Conservation (phyloP, 2,113 vertebrate genomes). For the Nothoprocta perdicaria region DNA sequence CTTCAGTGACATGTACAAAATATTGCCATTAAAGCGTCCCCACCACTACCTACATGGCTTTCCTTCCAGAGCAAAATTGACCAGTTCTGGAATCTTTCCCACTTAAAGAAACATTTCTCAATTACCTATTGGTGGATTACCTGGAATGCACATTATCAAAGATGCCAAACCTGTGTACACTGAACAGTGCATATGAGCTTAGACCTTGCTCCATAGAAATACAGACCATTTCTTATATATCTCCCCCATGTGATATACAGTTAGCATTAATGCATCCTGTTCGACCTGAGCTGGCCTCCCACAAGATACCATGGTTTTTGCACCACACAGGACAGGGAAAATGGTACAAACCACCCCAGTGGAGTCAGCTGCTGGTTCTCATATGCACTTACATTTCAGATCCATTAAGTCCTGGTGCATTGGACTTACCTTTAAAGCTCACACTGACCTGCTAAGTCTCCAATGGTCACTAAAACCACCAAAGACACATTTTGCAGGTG, state of each 20-base stretch:
- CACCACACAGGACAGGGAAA: neutral
- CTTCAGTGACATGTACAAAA: neutral
- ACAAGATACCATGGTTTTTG: neutral
- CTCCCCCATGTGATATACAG: neutral
- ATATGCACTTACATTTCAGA: neutral
- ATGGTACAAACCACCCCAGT: neutral
- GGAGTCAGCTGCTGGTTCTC: neutral
- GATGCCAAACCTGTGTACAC: rapidly evolving
- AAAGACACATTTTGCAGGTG: neutral
- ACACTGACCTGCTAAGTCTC: neutral
- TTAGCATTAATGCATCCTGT: neutral
- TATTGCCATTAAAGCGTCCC: neutral
- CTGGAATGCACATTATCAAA: neutral
- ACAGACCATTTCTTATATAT: neutral
- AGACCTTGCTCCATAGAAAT: neutral
- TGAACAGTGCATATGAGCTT: neutral
- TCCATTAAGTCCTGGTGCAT: neutral
- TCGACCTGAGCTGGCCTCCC: neutral
- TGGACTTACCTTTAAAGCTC: neutral
- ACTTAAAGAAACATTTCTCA: neutral
- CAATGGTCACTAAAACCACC: neutral
- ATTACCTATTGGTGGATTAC: neutral
- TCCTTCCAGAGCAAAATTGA: neutral
- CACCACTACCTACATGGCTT: rapidly evolving
- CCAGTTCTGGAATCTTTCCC: neutral